Evolutionary conservation across 1,140 invertebrate species (phyloP), one percentile per base, ranked within the genome.

Genomic region (Ridgeia piscesae): DNA sequence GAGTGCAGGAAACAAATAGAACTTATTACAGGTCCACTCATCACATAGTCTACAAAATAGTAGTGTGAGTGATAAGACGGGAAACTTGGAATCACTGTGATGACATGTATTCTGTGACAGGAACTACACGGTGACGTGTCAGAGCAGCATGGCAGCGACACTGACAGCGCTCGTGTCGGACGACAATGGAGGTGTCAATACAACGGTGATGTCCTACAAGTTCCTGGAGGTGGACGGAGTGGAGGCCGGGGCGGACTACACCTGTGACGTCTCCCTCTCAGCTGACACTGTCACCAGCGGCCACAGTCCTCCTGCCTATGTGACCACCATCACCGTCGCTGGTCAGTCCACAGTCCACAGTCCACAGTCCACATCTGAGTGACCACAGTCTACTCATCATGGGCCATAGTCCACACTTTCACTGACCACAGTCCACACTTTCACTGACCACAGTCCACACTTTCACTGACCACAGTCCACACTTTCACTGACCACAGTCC

Each of bases 151-250:
- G 35, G n/a, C 91, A 35, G 35, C 91, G 35, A 91, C 91, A 9
- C 9, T 91, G 35, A 77, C 91, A 34, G 35, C 35, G 21, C 35
- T 48, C 21, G 34, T 48, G 35, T 33, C 42, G 4, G 91, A 91
- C n/a, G 34, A 42, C 14, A 91, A 14, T 2, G 91, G 91, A 21
- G 91, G 91, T 21, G 14, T 90, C 17, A 90, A 90, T 42, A 1
- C 17, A 21, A 35, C 35, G 34, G 27, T 17, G 21, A 21, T 93
- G 34, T 92, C 91, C 4, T 92, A 94, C 89, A 92, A 91, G 33
- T 94, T 94, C 89, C 92, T 91, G 33, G 88, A 92, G 34, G 92
- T 58, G 6, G 93, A 94, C 50, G 94, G 93, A 17, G 92, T 94
- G 33, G 33, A 92, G 17, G 89, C 92, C 11, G 93, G 92, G 33